Conservation (phyloP, 2,797 vertebrate species). For the Sebastolobus altivelis region DNA sequence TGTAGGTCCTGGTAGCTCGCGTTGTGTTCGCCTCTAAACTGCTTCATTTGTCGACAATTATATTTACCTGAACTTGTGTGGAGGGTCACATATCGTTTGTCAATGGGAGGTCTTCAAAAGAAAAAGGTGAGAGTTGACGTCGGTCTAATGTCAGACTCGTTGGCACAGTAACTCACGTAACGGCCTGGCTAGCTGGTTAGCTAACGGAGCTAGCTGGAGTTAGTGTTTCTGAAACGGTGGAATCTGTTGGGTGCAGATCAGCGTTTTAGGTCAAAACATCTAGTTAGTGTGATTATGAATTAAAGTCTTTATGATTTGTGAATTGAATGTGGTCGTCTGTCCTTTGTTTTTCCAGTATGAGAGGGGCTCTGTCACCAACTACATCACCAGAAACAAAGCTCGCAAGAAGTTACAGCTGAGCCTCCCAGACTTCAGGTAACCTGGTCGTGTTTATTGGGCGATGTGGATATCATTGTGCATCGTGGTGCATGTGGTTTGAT, state of each 20-base stretch:
- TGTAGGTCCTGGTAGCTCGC: background rate
- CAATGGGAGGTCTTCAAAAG: slow-evolving; percentile 87
- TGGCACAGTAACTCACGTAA: background rate
- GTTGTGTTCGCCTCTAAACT: background rate
- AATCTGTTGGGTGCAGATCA: background rate
- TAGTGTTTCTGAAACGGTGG: slow-evolving; percentile 32
- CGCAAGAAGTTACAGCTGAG: slow-evolving; percentile 96
- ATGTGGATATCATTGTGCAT: fast-evolving
- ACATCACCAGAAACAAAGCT: slow-evolving; percentile 96
- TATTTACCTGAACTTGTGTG: background rate
- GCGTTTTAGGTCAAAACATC: background rate
- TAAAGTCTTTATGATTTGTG: fast-evolving
- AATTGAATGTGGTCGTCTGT: background rate
- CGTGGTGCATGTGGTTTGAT: background rate
- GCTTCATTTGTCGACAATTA: background rate
- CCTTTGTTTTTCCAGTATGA: slow-evolving; percentile 85
- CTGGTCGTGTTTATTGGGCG: background rate
- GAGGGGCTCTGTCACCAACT: slow-evolving; percentile 94
- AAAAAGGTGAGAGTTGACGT: slow-evolving; percentile 82
- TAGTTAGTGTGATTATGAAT: fast-evolving
- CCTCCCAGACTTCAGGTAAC: slow-evolving; percentile 94
- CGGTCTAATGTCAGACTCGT: background rate
- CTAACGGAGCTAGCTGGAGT: slow-evolving; percentile 44
- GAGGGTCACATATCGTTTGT: background rate
- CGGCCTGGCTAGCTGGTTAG: slow-evolving; percentile 22